Conservation (phyloP, 2,888 invertebrate genomes). For the Sipha maydis region DNA sequence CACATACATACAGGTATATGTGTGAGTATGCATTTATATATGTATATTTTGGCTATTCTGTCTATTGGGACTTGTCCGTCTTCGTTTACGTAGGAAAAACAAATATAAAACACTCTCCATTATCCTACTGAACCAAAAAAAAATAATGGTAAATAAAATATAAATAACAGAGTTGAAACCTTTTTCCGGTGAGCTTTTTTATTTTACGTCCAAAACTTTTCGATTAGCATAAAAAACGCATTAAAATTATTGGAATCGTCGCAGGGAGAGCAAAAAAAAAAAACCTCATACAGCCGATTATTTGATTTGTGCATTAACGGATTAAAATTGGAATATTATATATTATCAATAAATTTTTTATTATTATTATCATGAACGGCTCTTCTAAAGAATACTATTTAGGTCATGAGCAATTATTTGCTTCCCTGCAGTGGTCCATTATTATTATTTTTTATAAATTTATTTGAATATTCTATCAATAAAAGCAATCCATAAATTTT, state of each 20-base stretch:
- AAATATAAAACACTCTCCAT: conserved; percentile 61
- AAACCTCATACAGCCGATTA: conserved; percentile 35
- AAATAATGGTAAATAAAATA: conserved; percentile 59
- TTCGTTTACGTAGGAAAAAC: conserved; percentile 59
- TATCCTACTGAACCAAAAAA: conserved; percentile 46
- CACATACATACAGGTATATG: not conserved
- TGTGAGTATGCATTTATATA: conserved; percentile 18
- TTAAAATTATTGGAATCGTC: conserved; percentile 61
- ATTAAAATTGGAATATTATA: conserved; percentile 52
- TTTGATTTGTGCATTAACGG: conserved; percentile 61
- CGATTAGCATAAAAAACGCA: conserved; percentile 62
- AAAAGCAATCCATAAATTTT: conserved; percentile 35
- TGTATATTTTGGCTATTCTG: conserved; percentile 47
- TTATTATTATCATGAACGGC: conserved; percentile 9
- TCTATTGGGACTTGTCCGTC: conserved; percentile 61
- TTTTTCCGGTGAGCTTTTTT: conserved; percentile 50
- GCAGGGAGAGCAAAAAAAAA: conserved; percentile 37
- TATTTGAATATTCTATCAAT: conserved; percentile 9
- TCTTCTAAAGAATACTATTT: conserved; percentile 2
- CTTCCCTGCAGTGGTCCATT: not conserved
- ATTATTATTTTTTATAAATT: conserved; percentile 30
- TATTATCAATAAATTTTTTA: conserved; percentile 17
- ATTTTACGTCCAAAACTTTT: conserved; percentile 56
- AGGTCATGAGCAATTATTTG: not conserved
- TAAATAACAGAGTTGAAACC: conserved; percentile 61